phyloP scores from a whole-genome alignment of 2,797 vertebrate genomes.

The Tokudaia tokunoshimensis region DNA sequence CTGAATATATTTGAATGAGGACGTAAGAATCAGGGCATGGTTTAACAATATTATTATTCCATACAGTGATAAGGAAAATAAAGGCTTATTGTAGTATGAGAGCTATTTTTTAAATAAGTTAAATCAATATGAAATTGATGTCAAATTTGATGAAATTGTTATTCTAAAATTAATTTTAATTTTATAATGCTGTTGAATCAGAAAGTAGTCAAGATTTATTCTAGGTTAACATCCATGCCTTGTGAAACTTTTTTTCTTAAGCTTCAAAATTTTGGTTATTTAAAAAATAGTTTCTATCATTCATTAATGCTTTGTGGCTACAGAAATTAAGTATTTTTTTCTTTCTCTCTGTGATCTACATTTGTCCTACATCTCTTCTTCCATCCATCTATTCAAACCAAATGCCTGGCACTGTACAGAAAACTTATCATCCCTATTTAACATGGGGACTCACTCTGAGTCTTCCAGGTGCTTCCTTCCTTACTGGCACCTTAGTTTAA shows the following conservation, averaged over 20 bases:
- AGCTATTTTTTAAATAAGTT: conserved; percentile 77
- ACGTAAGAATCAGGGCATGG: not conserved
- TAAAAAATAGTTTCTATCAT: not conserved
- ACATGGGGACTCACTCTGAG: not conserved
- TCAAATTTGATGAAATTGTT: conserved; percentile 6
- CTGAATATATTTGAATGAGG: conserved; percentile 56
- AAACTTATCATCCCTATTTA: not conserved
- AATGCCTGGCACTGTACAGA: not conserved
- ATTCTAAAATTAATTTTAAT: not conserved
- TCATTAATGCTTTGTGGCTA: not conserved
- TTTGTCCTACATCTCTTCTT: not conserved
- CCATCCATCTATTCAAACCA: not conserved
- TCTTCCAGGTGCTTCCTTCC: not conserved
- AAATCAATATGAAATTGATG: conserved; percentile 84
- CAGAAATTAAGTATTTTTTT: not conserved
- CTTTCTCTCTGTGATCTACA: not conserved
- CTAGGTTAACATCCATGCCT: conserved; percentile 48
- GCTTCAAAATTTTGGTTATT: not conserved
- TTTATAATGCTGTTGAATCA: not conserved
- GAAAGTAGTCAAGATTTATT: conserved; percentile 72
- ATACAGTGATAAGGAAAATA: conserved; percentile 74
- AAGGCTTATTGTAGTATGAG: conserved; percentile 74
- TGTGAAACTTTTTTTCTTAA: conserved; percentile 55
- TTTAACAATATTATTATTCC: conserved; percentile 76
- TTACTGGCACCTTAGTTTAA: not conserved